Evolutionary conservation across 2,797 vertebrate genomes (phyloP).

Genomic region (Monodelphis domestica): DNA sequence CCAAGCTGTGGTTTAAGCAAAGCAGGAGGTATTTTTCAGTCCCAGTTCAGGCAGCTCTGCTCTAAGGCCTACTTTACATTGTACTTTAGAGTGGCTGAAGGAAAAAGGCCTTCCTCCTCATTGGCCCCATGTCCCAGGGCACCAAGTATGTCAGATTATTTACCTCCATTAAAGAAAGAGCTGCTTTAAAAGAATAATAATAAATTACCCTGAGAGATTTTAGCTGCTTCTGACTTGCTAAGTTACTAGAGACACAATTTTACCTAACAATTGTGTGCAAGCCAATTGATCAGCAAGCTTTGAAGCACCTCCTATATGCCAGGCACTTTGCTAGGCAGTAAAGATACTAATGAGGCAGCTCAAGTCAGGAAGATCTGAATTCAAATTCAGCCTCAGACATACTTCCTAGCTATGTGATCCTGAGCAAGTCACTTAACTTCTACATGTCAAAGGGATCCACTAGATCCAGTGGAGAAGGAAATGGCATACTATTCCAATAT

Average conservation of each 20-base stretch:
- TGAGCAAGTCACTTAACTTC: too few species aligned
- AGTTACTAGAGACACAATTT: background rate
- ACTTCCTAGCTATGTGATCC: too few species aligned
- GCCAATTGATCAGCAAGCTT: background rate
- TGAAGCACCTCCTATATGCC: background rate
- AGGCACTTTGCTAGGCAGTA: too few species aligned
- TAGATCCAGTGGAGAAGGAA: too few species aligned
- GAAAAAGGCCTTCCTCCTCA: background rate
- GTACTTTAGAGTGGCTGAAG: background rate
- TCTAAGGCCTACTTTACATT: background rate
- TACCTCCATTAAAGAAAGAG: background rate
- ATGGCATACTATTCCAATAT: background rate
- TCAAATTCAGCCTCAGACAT: too few species aligned
- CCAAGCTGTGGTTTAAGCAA: background rate
- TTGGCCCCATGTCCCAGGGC: background rate
- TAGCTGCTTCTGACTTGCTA: background rate
- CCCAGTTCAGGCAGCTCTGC: background rate
- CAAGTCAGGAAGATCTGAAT: too few species aligned
- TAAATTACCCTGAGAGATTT: background rate
- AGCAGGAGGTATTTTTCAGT: background rate
- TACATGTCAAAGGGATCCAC: too few species aligned
- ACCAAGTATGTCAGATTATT: background rate
- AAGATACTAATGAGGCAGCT: too few species aligned
- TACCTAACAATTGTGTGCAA: background rate
- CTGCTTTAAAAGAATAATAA: background rate